These are phyloP conservation scores for Mellivora capensis DNA, from an alignment of 2,113 vertebrate genomes.

Conservation along the genomic window DNA sequence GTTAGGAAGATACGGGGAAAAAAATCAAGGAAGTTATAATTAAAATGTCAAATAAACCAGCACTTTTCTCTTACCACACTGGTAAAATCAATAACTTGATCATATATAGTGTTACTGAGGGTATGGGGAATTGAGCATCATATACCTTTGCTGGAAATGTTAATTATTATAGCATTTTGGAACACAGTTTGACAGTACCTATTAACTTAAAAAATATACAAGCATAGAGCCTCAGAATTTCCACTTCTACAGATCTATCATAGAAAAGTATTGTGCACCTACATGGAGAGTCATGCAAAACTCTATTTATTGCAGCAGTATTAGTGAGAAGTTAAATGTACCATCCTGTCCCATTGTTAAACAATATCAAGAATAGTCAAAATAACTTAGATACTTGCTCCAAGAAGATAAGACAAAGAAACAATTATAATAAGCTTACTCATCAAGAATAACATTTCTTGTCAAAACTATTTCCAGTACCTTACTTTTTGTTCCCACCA, in stretches of 20 bases:
- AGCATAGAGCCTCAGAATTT: background rate
- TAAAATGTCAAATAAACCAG: background rate
- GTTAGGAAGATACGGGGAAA: background rate
- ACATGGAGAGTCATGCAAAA: background rate
- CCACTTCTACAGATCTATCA: background rate
- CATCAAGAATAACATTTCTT: background rate
- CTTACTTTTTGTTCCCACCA: background rate
- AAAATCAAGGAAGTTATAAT: background rate
- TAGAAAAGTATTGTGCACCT: background rate
- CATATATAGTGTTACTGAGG: background rate
- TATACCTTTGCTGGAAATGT: background rate
- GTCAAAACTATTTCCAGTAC: background rate
- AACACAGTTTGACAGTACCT: background rate
- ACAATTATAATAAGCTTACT: background rate
- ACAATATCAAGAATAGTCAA: background rate
- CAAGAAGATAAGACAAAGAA: background rate
- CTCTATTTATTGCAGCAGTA: background rate
- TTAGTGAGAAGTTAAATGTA: background rate
- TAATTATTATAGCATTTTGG: background rate
- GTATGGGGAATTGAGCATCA: background rate
- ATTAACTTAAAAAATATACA: background rate
- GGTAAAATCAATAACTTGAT: background rate
- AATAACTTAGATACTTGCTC: background rate
- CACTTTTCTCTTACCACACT: background rate
- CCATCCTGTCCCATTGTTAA: background rate